A percentile compares a stretch with the other conserved stretches of the same genome.
Conservation (phyloP, 2,797 vertebrate genomes). For the Kryptolebias ocellatus region DNA sequence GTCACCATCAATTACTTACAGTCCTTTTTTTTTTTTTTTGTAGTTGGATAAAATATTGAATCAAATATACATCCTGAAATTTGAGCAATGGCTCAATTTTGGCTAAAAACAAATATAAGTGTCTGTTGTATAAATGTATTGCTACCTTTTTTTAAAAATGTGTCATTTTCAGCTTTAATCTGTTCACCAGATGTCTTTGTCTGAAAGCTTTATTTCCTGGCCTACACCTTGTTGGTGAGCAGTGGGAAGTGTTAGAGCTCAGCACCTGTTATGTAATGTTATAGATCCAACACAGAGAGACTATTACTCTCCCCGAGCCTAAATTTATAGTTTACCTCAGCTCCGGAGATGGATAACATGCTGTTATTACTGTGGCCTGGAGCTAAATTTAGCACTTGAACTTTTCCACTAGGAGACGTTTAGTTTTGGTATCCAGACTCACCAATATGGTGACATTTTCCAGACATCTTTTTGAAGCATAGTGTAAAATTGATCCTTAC, state of each 20-base stretch:
- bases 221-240: conserved; percentile 43
- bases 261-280: conserved; percentile 59
- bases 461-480: conserved; percentile 43
- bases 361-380: conserved; percentile 49
- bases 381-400: conserved; percentile 49
- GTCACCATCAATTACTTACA: too few species aligned
- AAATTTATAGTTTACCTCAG: conserved; percentile 55
- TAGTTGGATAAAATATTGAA: too few species aligned
- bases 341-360: conserved; percentile 36
- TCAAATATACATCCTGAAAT: too few species aligned
- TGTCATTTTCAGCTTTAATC: conserved; percentile 44
- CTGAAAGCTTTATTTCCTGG: conserved; percentile 47
- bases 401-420: conserved; percentile 53
- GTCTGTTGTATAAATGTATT: conserved; percentile 31
- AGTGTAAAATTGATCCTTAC: conserved; percentile 5
- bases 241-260: conserved; percentile 50
- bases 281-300: conserved; percentile 34
- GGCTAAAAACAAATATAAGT: conserved; percentile 13
- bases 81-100: background rate
- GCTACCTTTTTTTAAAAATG: conserved; percentile 39
- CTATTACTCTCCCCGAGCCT: conserved; percentile 26
- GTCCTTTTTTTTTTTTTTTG: too few species aligned
- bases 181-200: conserved; percentile 49
- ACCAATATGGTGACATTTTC: conserved; percentile 32
- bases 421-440: conserved; percentile 50